Evolutionary conservation across 2,797 vertebrate genomes (phyloP).

Genomic region (Gorsachius magnificus): DNA sequence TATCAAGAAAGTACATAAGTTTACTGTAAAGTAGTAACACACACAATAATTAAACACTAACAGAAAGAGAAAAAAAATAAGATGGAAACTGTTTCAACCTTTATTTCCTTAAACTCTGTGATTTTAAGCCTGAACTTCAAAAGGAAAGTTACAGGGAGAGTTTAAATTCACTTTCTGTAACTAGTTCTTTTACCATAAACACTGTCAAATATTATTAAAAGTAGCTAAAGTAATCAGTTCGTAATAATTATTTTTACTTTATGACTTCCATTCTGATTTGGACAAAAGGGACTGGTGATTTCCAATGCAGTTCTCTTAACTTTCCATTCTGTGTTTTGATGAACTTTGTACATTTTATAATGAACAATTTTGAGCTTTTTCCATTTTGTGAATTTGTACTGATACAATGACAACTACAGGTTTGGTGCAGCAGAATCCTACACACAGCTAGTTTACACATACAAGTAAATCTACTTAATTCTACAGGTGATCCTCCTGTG

Average conservation of each 20-base stretch:
- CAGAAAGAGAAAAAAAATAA: neutral
- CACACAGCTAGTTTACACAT: neutral
- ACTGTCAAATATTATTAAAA: neutral
- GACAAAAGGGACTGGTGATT: neutral
- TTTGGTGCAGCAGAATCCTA: neutral
- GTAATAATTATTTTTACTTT: neutral
- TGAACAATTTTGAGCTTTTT: neutral
- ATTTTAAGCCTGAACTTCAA: neutral
- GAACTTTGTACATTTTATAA: neutral
- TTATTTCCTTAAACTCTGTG: neutral
- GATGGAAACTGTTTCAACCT: neutral
- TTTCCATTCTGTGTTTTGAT: neutral
- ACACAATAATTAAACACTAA: neutral
- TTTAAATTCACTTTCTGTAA: neutral
- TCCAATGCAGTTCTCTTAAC: neutral
- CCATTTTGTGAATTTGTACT: neutral
- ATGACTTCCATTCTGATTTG: neutral
- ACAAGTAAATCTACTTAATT: neutral
- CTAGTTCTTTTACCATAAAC: neutral
- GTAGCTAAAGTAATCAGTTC: neutral
- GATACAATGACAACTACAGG: neutral
- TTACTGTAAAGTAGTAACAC: neutral
- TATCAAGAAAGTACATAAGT: neutral
- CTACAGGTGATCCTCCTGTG: neutral
- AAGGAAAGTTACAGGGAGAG: neutral